Base-by-base conservation (phyloP, 2,113 vertebrate species). In the Aegotheles bennettii region DNA sequence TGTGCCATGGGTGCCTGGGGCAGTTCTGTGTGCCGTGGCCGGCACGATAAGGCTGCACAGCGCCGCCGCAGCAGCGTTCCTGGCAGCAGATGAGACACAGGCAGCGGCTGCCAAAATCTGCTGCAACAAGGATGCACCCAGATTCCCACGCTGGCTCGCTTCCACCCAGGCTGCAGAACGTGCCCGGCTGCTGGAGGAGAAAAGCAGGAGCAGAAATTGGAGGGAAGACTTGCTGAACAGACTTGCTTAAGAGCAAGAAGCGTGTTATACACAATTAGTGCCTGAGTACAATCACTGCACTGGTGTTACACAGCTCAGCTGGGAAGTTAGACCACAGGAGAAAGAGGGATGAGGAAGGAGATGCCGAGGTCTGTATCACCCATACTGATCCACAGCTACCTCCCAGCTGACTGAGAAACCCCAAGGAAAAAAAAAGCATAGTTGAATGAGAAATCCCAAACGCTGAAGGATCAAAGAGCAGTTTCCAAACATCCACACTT, bases 21-120 rank as follows among this genome's bases (percentile, higher is more conserved):
- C 88, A 85, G 78, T 33, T 13, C 29, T 0, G 0, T 54, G 85
- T 38, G 19, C 43, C 0, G 0, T 4, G 3, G 61, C 80, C 0
- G 0, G 42, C 9, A 1, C 1, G 24, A 50, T 33, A 50, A 35
- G 31, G 54, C 70, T 83, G 33, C 10, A 5, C 61, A 50, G 57
- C 1, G 4, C 59, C 4, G 2, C 74, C 10, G 2, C 61, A 71
- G 61, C 40, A 2, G 48, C 3, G 1, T 13, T 86, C 84, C 87
- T 94, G 89, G 91, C 91, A 86, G 75, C 54, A 61, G 70, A 70
- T 23, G 17, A 88, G 64, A 89, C 53, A 76, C 36, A 21, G 36
- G 29, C 71, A 61, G 83, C 0, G 0, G n/a, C 63, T 92, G 94
- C 64, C 92, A 94, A 93, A 74, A 74, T 61, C 88, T 63, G 35